These are phyloP conservation scores for Oscheius onirici DNA, from an alignment of 2,888 invertebrate genomes.

Conservation along the genomic window DNA sequence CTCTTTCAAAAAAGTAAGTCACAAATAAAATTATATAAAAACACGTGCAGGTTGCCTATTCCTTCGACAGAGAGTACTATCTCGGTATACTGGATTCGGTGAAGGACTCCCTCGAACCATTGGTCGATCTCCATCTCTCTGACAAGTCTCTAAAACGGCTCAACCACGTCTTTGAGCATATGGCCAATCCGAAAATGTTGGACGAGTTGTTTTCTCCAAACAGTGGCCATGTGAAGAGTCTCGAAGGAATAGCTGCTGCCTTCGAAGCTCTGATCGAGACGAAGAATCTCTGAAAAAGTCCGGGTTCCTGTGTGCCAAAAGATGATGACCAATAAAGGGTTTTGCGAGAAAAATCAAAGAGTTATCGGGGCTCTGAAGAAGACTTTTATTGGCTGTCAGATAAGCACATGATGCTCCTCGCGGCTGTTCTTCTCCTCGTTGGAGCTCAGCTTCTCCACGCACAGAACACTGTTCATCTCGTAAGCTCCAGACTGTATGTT, in stretches of 20 bases:
- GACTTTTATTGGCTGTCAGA: slow-evolving; percentile 12
- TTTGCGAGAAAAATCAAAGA: not conserved
- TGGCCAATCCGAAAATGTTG: slow-evolving; percentile 25
- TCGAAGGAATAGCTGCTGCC: slow-evolving; percentile 5
- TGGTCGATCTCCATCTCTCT: slow-evolving; percentile 27
- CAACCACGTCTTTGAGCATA: slow-evolving; percentile 27
- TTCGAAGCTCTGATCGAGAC: slow-evolving; percentile 19
- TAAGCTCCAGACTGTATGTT: not conserved
- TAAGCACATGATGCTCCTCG: slow-evolving; percentile 10
- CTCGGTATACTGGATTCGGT: slow-evolving; percentile 8
- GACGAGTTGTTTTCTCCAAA: slow-evolving; percentile 4
- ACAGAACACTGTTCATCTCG: slow-evolving; percentile 15
- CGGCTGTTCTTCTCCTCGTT: not conserved
- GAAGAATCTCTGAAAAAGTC: not conserved
- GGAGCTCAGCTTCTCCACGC: not conserved
- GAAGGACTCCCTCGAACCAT: slow-evolving; percentile 22
- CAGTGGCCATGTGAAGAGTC: not conserved
- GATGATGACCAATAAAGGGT: not conserved
- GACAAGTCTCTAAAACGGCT: slow-evolving; percentile 28
- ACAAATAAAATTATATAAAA: not conserved
- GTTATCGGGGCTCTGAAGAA: not conserved
- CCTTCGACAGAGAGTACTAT: slow-evolving; percentile 27
- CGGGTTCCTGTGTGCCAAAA: too few species aligned
- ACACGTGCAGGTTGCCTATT: slow-evolving; percentile 16
- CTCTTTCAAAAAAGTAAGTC: slow-evolving; percentile 25